Base-by-base conservation (phyloP, 2,797 vertebrate species). In the Girardinus metallicus region DNA sequence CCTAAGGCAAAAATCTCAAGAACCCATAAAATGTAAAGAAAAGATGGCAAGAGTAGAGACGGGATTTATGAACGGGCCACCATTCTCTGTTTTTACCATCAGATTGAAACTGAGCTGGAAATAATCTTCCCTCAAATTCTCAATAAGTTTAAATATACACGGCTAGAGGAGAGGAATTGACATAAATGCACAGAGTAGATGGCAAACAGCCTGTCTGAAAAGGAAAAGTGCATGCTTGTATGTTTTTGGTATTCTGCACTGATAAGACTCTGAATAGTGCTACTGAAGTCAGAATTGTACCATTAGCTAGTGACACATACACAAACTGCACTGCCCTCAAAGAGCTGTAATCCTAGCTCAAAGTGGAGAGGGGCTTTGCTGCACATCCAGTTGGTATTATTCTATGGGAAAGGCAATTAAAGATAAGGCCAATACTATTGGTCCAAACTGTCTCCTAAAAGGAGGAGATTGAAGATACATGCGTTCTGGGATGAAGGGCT, bases 401-500 rank as follows among this genome's bases (percentile, higher is more conserved):
- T 94, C 90, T 93, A 94, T 94, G 90, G 94, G 95, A 95, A 94
- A 82, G 92, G 93, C 94, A 94, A 94, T 95, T 95, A 93, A 85
- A 92, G 94, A 94, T 94, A 94, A 94, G 91, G 83, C 78, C 68
- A 77, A 77, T 60, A 86, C 85, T 87, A 36, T 74, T 89, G 80
- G 80, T 87, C 90, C n/a, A 66, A 80, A 88, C 81, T 77, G 75
- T 79, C 86, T 83, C 82, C 72, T 80, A 51, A 39, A 47, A 39
- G 80, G 36, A 7, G 74, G 77, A 79, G 81, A 46, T n/a, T 57
- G 34, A 81, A 31, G 68, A 71, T 70, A 15, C 68, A 76, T 81
- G 43, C 86, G 89, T 91, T 86, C 87, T 75, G 43, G 76, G 78
- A 88, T 81, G 60, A 84, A 34, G 36, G 75, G 64, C 78, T 78